Evolutionary conservation across 2,113 vertebrate species (phyloP), one percentile per base, ranked within the genome.

Genomic region (Phoenicopterus ruber): DNA sequence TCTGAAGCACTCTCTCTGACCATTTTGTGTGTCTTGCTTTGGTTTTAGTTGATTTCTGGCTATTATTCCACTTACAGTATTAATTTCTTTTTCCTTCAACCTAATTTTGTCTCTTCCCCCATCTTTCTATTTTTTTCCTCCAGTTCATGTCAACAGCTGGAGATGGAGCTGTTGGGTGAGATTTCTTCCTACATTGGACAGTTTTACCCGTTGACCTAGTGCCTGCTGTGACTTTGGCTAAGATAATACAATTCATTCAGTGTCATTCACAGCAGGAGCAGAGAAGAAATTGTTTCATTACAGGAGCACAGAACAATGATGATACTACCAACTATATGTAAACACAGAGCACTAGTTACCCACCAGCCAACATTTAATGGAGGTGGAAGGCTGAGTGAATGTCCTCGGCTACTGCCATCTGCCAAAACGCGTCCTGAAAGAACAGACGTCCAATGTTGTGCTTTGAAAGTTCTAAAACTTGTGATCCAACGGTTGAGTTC

Each of bases 221-320:
- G 80, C 90, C 90, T 96, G 80, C 96, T 91, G 83, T 92, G 88
- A 91, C 69, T 92, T 91, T 82, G 69, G 86, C 57, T 95, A 57
- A 71, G 67, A 92, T 76, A 79, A 86, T 72, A 71, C 52, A 95
- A 84, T 91, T 92, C 52, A 49, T 88, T 93, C 80, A 67, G 34
- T 74, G 85, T 82, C 61, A 82, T 67, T 95, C 86, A 77, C 95
- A 96, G 86, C 62, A 77, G 81, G 83, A 91, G 81, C 58, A 95
- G 73, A 49, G 31, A 57, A 91, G 55, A 87, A 91, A 91, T 92
- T 20, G 28, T 84, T 93, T 93, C 70, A 50, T 94, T 93, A 50
- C 52, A 74, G 36, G 52, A 92, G 65, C 26, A 10, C 57, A 87
- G 83, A 90, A 74, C 77, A 94, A 76, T 84, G 65, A 65, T 87